Percentiles rank a stretch among this genome's conserved stretches.
These are phyloP conservation scores for Apomyelois bistriatella DNA, from an alignment of 2,888 invertebrate species.

Conservation along the genomic window DNA sequence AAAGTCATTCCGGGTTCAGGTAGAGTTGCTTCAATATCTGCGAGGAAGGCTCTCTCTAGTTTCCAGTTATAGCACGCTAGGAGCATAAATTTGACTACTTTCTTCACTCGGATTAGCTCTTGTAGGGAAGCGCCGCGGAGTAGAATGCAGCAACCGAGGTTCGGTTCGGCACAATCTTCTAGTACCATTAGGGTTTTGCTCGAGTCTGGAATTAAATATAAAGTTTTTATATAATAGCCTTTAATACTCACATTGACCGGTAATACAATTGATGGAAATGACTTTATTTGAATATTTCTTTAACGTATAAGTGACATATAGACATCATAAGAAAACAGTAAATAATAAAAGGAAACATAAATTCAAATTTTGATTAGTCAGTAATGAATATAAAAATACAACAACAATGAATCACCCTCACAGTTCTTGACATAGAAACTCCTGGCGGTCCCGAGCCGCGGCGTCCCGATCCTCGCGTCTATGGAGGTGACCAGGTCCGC, in stretches of 20 bases:
- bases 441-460: conserved; percentile 90
- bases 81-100: conserved; percentile 89
- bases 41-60: conserved; percentile 94
- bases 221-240: no score
- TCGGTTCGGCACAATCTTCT: conserved; percentile 91
- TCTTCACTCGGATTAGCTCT: conserved; percentile 91
- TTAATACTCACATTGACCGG: no score
- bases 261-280: no score
- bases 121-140: conserved; percentile 86
- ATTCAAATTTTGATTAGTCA: no score
- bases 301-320: no score
- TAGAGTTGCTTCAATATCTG: conserved; percentile 85
- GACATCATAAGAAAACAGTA: no score
- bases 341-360: no score
- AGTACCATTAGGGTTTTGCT: conserved; percentile 95
- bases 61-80: conserved; percentile 94
- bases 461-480: conserved; percentile 91
- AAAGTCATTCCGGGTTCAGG: conserved; percentile 67
- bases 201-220: conserved; percentile 66
- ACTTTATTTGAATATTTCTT: no score
- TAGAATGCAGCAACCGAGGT: conserved; percentile 92
- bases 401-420: conserved; percentile 28
- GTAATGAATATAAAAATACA: background rate
- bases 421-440: conserved; percentile 86
- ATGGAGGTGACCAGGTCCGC: conserved; percentile 93